Evolutionary conservation across 2,888 invertebrate species (phyloP), one percentile per base, ranked within the genome.

Genomic region (Ferdinandea cuprea): DNA sequence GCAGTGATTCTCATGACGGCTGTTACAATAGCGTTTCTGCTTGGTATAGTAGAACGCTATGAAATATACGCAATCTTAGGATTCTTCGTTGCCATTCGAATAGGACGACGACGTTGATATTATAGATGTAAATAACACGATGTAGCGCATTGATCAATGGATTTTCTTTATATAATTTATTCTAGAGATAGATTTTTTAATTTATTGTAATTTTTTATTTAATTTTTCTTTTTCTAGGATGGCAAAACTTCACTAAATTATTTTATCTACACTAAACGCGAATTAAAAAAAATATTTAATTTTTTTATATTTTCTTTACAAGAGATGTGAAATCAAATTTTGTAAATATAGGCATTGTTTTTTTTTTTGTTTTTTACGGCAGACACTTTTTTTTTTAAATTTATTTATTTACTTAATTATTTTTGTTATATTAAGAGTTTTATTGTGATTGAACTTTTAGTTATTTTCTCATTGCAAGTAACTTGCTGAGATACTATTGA

Each of bases 1-100:
- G 88, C 87, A 87, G 88, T 88, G 88, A 89, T 89, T 89, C 89
- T 90, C 91, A 91, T 91, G 89, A 89, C 89, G 89, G 88, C 80
- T 74, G 63, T 50, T 84, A 65, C 68, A 42, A 79, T 79, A 78
- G 78, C 78, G 79, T 65, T 69, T 79, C 77, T 78, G 73, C 78
- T 79, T 79, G 63, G 44, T 52, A 65, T 69, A 74, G 79, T 79
- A 74, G 78, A 84, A 84, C 84, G 84, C 84, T 84, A 84, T 79
- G 79, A 84, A 65, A 65, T 79, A 48, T 79, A 79, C 46, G 69
- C 69, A 74, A 59, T 65, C 68, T 69, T 84, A 79, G 73, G 73
- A 84, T 74, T 79, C 59, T 84, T 84, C 84, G 84, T 84, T 84
- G 84, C 84, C 84, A 84, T 84, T 84, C 84, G 84, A 84, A 84